phyloP scores from a whole-genome alignment of 2,888 invertebrate species.

The Conchocele bisecta region DNA sequence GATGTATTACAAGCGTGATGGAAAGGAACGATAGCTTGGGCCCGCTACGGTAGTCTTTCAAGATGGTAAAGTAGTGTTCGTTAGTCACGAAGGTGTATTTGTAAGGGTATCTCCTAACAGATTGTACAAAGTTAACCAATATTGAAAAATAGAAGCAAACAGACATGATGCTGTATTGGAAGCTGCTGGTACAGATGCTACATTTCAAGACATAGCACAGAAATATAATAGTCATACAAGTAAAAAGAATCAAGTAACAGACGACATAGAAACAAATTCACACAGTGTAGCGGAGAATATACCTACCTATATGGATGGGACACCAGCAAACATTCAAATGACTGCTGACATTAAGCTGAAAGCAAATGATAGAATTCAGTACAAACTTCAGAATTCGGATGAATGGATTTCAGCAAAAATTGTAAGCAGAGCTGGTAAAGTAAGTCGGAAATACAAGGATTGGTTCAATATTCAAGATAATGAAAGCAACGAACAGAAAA shows the following conservation, averaged over 20 bases:
- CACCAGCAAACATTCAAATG: background rate
- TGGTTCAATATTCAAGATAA: slow-evolving; percentile 26
- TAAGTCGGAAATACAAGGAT: slow-evolving; percentile 16
- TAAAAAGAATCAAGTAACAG: slow-evolving; percentile 5
- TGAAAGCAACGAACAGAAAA: slow-evolving; percentile 12
- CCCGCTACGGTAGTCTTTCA: slow-evolving; percentile 59
- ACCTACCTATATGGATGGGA: background rate
- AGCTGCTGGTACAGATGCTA: no score
- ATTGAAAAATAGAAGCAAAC: no score
- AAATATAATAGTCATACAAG: background rate
- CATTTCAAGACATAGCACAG: background rate
- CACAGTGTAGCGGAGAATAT: background rate
- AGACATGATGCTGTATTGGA: no score
- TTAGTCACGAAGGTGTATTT: slow-evolving; percentile 45
- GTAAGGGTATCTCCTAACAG: slow-evolving; percentile 45
- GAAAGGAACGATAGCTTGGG: slow-evolving; percentile 29
- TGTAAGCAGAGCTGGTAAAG: slow-evolving; percentile 33
- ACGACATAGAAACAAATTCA: background rate
- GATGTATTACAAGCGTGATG: slow-evolving; percentile 52
- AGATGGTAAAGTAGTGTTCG: slow-evolving; percentile 53
- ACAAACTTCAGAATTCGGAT: slow-evolving; percentile 17
- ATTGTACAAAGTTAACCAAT: slow-evolving; percentile 16
- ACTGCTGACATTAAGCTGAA: background rate
- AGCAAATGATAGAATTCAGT: slow-evolving; percentile 24
- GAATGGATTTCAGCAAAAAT: slow-evolving; percentile 23